Evolutionary conservation across 2,888 invertebrate genomes (phyloP).

Genomic region (Catonia carolina): DNA sequence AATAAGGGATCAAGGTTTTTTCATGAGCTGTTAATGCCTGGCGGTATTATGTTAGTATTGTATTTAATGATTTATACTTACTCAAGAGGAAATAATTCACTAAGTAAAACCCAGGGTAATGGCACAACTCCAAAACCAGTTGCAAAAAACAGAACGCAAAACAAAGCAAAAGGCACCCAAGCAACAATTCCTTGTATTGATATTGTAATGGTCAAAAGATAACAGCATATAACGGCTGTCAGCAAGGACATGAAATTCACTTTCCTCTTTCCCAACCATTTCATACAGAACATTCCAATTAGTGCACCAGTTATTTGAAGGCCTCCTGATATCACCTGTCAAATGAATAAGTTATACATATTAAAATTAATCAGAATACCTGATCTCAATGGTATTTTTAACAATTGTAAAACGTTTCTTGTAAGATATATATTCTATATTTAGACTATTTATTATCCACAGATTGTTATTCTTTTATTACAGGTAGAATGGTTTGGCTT

Average conservation of each 20-base stretch:
- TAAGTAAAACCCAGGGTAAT: slow-evolving; percentile 50
- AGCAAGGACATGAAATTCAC: slow-evolving; percentile 23
- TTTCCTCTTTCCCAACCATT: slow-evolving; percentile 23
- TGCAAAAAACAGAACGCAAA: slow-evolving; percentile 43
- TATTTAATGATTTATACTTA: slow-evolving; percentile 39
- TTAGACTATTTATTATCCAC: too few species aligned
- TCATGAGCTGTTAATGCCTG: too few species aligned
- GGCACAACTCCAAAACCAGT: slow-evolving; percentile 41
- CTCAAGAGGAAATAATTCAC: slow-evolving; percentile 53
- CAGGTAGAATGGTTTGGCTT: too few species aligned
- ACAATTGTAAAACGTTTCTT: too few species aligned
- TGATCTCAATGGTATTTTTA: too few species aligned
- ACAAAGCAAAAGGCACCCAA: slow-evolving; percentile 42
- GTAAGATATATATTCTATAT: too few species aligned
- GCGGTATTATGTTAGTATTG: too few species aligned
- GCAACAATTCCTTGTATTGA: slow-evolving; percentile 41
- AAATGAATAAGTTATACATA: slow-evolving; percentile 39
- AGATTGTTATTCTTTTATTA: too few species aligned
- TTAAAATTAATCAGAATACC: slow-evolving; percentile 29
- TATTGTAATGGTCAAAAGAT: slow-evolving; percentile 17
- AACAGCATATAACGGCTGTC: slow-evolving; percentile 16
- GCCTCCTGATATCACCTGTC: slow-evolving; percentile 23
- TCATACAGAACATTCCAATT: slow-evolving; percentile 20
- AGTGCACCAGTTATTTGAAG: slow-evolving; percentile 22
- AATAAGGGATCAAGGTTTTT: too few species aligned